Percentiles rank a stretch among this genome's conserved stretches.
Conservation (phyloP, 2,113 vertebrate species). For the Phycodurus eques region DNA sequence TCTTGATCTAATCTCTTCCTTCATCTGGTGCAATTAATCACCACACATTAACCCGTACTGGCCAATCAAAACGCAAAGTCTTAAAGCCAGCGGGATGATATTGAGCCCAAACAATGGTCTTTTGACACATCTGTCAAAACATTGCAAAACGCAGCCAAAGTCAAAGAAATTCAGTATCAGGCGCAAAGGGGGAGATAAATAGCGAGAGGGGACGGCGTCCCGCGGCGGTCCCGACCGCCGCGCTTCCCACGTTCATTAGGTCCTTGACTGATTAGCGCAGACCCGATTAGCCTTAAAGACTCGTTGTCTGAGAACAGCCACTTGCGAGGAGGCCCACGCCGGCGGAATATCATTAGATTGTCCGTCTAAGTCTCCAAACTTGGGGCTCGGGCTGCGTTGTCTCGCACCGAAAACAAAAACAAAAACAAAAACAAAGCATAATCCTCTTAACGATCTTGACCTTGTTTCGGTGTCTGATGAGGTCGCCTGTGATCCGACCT, state of each 20-base stretch:
- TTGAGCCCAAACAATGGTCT: constrained; percentile 20
- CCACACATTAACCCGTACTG: constrained; percentile 9
- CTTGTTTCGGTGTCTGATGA: constrained; percentile 62
- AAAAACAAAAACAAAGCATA: constrained; percentile 67
- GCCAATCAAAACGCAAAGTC: constrained; percentile 21
- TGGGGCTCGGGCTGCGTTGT: constrained; percentile 56
- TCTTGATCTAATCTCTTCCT: constrained; percentile 23
- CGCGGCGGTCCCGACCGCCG: constrained; percentile 31
- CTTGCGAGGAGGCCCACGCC: constrained; percentile 30
- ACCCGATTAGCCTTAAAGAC: constrained; percentile 62
- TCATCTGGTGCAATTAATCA: constrained; percentile 29
- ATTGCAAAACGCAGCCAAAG: constrained; percentile 37
- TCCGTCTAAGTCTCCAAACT: constrained; percentile 52
- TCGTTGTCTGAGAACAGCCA: constrained; percentile 39
- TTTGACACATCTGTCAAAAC: constrained; percentile 53
- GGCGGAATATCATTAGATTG: constrained; percentile 57
- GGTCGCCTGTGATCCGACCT: constrained; percentile 34
- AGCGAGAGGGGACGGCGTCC: constrained; percentile 29
- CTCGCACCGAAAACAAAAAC: constrained; percentile 35
- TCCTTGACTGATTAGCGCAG: constrained; percentile 50
- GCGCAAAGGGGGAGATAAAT: constrained; percentile 38
- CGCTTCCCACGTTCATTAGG: constrained; percentile 66
- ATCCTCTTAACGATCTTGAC: constrained; percentile 68
- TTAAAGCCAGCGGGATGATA: constrained; percentile 7
- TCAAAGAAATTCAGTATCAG: constrained; percentile 37